Evolutionary conservation across 1,140 invertebrate genomes (phyloP).

Genomic region (Calliopsis andreniformis): DNA sequence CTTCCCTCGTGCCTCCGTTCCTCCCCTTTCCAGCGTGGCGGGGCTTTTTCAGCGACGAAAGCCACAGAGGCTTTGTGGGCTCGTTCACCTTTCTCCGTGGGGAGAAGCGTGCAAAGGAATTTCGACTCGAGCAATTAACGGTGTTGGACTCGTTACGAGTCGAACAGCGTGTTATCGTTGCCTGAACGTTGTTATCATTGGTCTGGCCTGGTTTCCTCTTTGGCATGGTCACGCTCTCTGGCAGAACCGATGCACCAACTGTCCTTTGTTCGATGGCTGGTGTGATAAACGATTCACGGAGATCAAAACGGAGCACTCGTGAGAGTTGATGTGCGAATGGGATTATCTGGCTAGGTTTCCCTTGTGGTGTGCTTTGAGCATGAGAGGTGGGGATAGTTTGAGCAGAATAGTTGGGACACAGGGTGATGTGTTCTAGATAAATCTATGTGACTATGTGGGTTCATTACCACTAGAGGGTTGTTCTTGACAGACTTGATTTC

Average conservation of each 20-base stretch:
- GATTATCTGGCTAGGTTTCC: too few relatives aligned
- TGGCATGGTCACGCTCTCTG: neutral
- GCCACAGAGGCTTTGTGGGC: neutral
- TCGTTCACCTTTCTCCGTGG: neutral
- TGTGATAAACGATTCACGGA: neutral
- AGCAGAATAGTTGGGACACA: too few relatives aligned
- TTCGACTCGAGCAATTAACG: constrained; percentile 29
- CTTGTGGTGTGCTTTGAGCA: too few relatives aligned
- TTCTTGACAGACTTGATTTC: too few relatives aligned
- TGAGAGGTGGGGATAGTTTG: too few relatives aligned
- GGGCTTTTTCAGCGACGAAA: neutral
- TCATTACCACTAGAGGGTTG: too few relatives aligned
- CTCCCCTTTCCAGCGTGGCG: too few relatives aligned
- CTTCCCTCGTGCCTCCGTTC: neutral
- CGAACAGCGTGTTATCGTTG: neutral
- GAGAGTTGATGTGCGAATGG: too few relatives aligned
- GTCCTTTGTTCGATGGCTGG: constrained; percentile 4
- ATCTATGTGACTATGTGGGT: too few relatives aligned
- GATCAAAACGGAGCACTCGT: constrained; percentile 4
- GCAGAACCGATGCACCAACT: neutral
- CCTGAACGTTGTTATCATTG: constrained; percentile 11
- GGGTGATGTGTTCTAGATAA: too few relatives aligned
- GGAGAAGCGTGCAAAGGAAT: constrained; percentile 6
- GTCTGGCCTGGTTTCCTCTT: neutral
- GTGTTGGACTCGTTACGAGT: constrained; percentile 18